These are phyloP conservation scores for Sarcophaga variegata DNA, from an alignment of 2,888 invertebrate species.

Conservation along the genomic window DNA sequence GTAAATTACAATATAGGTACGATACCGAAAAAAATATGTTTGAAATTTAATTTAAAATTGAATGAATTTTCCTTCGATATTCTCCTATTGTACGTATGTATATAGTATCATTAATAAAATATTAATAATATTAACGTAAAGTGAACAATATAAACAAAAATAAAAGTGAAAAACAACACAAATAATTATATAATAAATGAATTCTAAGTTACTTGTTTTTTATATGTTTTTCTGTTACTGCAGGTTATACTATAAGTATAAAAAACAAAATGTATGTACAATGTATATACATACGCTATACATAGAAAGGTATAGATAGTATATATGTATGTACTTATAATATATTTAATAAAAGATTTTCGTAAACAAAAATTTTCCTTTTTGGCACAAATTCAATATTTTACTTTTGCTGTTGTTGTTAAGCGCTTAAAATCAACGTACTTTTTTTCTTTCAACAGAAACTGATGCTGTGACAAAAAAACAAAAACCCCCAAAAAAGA, in stretches of 20 bases:
- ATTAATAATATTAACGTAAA: too few relatives aligned
- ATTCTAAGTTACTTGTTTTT: slow-evolving; percentile 4
- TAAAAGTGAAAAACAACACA: neutral
- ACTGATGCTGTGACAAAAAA: slow-evolving; percentile 22
- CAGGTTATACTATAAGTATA: neutral
- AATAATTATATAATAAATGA: slow-evolving; percentile 2
- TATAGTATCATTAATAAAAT: too few relatives aligned
- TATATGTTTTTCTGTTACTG: neutral
- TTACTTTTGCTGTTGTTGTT: slow-evolving; percentile 10
- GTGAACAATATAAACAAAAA: neutral
- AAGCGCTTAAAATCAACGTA: slow-evolving; percentile 27
- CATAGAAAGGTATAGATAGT: neutral
- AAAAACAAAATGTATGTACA: neutral
- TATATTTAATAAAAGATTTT: slow-evolving; percentile 14
- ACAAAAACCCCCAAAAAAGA: neutral
- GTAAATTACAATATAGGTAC: too few relatives aligned
- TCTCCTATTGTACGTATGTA: too few relatives aligned
- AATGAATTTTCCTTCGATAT: too few relatives aligned
- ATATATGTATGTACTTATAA: neutral
- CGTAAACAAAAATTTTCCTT: slow-evolving; percentile 16
- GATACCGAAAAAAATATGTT: too few relatives aligned
- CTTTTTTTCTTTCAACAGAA: slow-evolving; percentile 9
- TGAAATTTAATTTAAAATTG: too few relatives aligned
- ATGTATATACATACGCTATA: neutral
- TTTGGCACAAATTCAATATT: slow-evolving; percentile 64